phyloP scores from a whole-genome alignment of 2,888 invertebrate species.

The Alviniconcha strummeri region DNA sequence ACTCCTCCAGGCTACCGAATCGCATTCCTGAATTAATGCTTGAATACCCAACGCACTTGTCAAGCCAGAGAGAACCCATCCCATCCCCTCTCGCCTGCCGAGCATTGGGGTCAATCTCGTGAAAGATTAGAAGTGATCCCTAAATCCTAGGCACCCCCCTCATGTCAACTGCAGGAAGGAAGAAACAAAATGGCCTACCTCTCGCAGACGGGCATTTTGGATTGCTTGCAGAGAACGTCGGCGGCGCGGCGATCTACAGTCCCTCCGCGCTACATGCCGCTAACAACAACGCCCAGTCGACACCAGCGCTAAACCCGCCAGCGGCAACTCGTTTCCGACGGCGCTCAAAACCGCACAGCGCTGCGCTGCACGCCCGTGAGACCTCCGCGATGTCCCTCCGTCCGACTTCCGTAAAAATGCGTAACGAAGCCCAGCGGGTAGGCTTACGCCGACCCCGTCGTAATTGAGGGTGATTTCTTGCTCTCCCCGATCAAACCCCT shows the following conservation, averaged over 20 bases:
- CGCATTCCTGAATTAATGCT: no score
- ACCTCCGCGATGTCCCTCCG: conserved; percentile 29
- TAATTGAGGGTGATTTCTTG: conserved; percentile 26
- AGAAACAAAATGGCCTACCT: conserved; percentile 35
- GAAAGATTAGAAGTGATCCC: conserved; percentile 21
- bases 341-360: conserved; percentile 34
- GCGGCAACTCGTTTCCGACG: conserved; percentile 32
- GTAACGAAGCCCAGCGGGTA: conserved; percentile 37
- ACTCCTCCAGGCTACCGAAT: no score
- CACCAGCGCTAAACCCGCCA: conserved; percentile 32
- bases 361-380: conserved; percentile 32
- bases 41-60: no score
- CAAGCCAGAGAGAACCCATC: not conserved
- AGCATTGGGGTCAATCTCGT: not conserved
- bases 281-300: conserved; percentile 36
- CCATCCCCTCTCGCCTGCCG: conserved; percentile 10
- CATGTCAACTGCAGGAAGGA: conserved; percentile 18
- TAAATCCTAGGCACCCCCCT: not conserved
- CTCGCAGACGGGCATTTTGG: conserved; percentile 35
- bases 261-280: conserved; percentile 32
- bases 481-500: conserved; percentile 21
- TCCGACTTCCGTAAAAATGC: conserved; percentile 34
- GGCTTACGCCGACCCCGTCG: conserved; percentile 29
- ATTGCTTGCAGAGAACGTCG: conserved; percentile 31
- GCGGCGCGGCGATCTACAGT: conserved; percentile 28